A percentile compares a stretch with the other conserved stretches of the same genome.
phyloP scores from a whole-genome alignment of 2,113 vertebrate genomes.

The Centropus bengalensis region DNA sequence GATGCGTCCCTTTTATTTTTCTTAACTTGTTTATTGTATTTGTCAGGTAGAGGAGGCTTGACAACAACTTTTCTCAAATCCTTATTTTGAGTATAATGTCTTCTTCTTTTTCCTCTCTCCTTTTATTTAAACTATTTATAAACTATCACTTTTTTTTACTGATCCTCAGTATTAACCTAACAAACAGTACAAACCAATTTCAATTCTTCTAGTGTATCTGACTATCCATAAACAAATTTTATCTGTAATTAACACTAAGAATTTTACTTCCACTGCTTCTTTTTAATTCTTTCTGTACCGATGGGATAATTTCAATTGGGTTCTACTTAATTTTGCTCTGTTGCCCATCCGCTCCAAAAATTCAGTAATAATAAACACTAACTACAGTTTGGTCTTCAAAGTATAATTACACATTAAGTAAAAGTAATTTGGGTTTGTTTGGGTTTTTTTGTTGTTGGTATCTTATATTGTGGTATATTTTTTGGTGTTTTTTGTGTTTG shows the following conservation, averaged over 20 bases:
- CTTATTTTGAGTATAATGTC: not conserved
- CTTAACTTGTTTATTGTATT: not conserved
- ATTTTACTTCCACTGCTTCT: not conserved
- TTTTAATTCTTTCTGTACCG: not conserved
- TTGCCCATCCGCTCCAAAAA: not conserved
- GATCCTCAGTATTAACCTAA: not conserved
- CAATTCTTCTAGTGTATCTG: not conserved
- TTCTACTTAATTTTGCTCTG: not conserved
- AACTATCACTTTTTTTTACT: not conserved
- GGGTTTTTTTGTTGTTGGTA: not conserved
- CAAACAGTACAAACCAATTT: not conserved
- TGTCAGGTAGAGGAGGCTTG: not conserved
- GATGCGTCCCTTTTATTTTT: not conserved
- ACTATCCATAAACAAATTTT: not conserved
- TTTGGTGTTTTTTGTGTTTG: not conserved
- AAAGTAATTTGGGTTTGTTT: not conserved
- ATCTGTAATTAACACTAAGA: not conserved
- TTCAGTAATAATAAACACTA: not conserved
- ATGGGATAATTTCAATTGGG: not conserved
- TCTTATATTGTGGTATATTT: not conserved
- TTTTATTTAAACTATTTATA: not conserved
- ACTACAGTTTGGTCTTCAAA: not conserved
- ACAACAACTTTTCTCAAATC: not conserved
- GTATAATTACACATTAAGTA: not conserved
- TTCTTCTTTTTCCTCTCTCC: not conserved